A percentile compares a stretch with the other conserved stretches of the same genome.
phyloP scores from a whole-genome alignment of 2,888 invertebrate species.

The Sesia bembeciformis region DNA sequence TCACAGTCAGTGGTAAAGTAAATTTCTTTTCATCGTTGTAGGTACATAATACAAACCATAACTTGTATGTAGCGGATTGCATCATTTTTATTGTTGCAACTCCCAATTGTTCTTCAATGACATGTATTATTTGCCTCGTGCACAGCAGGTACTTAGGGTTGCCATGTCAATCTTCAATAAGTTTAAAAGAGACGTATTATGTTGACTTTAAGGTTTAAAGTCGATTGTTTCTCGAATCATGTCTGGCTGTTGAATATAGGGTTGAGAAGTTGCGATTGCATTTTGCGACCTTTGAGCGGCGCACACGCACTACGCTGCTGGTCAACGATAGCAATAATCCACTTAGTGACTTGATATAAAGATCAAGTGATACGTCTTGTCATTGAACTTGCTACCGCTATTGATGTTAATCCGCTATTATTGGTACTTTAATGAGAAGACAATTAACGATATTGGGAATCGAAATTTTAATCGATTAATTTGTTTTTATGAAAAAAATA shows the following conservation, averaged over 20 bases:
- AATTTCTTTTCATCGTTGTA: too few relatives aligned
- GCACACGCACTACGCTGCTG: conserved; percentile 26
- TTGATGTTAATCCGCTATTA: conserved; percentile 8
- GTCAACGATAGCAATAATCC: conserved; percentile 40
- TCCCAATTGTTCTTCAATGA: background rate
- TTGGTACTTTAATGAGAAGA: background rate
- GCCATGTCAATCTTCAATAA: background rate
- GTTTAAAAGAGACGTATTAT: too few relatives aligned
- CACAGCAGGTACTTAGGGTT: background rate
- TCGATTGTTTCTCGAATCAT: too few relatives aligned
- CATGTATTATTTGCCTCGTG: background rate
- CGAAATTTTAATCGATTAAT: too few relatives aligned
- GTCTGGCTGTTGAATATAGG: too few relatives aligned
- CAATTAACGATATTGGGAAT: too few relatives aligned
- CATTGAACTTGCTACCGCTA: conserved; percentile 24
- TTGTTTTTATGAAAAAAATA: too few relatives aligned
- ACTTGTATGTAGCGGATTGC: too few relatives aligned
- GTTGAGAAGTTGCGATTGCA: conserved; percentile 14
- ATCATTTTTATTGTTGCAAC: background rate
- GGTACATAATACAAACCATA: too few relatives aligned
- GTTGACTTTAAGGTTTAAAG: too few relatives aligned
- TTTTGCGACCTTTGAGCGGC: conserved; percentile 43
- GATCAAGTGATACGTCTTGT: conserved; percentile 22
- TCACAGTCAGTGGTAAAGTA: too few relatives aligned
- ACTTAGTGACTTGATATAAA: conserved; percentile 32